phyloP scores from a whole-genome alignment of 2,888 invertebrate species.

The Idaea straminata region DNA sequence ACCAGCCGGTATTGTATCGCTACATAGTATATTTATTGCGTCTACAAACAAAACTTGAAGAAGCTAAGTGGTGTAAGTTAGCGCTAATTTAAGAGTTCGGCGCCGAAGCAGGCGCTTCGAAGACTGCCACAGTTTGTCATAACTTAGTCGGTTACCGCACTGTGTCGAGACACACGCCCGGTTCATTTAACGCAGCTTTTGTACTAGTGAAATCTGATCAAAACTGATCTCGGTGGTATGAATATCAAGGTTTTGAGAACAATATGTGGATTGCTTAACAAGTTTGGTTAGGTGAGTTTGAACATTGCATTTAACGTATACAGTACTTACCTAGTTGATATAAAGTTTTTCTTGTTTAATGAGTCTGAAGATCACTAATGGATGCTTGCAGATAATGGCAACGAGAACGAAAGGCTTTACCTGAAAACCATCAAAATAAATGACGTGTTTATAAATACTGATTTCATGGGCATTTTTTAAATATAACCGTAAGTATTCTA shows the following conservation, averaged over 20 bases:
- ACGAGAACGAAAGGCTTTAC: no score
- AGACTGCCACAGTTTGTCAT: conserved; percentile 67
- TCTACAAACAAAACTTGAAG: conserved; percentile 75
- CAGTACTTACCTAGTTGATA: no score
- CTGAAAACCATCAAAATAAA: no score
- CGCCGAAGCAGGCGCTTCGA: conserved; percentile 49
- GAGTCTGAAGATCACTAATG: no score
- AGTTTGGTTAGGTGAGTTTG: background rate
- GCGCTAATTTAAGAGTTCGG: conserved; percentile 76
- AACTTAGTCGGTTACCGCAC: conserved; percentile 57
- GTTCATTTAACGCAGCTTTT: conserved; percentile 59
- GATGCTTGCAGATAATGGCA: no score
- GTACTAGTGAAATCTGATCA: conserved; percentile 55
- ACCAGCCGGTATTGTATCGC: conserved; percentile 56
- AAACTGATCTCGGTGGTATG: conserved; percentile 32
- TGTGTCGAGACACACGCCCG: conserved; percentile 42
- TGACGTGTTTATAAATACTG: no score
- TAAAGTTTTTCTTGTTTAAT: no score
- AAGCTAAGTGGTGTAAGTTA: conserved; percentile 76
- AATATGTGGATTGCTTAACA: background rate
- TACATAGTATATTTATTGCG: conserved; percentile 71
- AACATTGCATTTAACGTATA: background rate
- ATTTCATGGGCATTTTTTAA: no score
- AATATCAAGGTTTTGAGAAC: conserved; percentile 28
- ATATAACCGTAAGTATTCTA: no score